Base-by-base conservation (phyloP, 2,113 vertebrate genomes). In the Pseudorhombus dupliciocellatus region DNA sequence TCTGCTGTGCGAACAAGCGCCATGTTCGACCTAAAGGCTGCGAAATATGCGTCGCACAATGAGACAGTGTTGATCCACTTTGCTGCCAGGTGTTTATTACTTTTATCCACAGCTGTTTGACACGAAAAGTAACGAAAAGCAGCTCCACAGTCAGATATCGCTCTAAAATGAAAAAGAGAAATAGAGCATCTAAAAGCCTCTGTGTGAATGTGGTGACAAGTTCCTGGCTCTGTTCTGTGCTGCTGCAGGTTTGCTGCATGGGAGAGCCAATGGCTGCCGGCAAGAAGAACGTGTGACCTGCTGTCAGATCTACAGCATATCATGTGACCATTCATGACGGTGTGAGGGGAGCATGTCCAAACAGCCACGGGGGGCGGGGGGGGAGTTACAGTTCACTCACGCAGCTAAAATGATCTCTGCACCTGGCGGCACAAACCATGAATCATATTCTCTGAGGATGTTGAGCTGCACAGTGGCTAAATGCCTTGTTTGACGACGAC, bases 371-470 rank as follows among this genome's bases (percentile, higher is more conserved):
- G 31, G n/a, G n/a, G 15, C 0, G n/a, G 11, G 40, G 25, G 53
- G 12, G 12, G 26, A 66, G 34, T 65, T 16, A n/a, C n/a, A 25
- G 67, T 37, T 66, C 28, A 50, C 55, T 85, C 60, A 55, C 7
- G 20, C 20, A n/a, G 2, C 20, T n/a, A n/a, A n/a, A 50, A 30
- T 48, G 58, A 83, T 63, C 67, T 57, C 22, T 26, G 28, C 44
- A 70, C 62, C 59, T 72, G 31, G n/a, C 56, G 56, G 46, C 34
- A 44, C 31, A 14, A 37, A 72, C 51, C 60, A 70, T 82, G 56
- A 87, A 75, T 84, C 69, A 75, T 60, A 31, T 79, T 61, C 74
- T 80, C 69, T 50, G 46, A 73, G 57, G 79, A 48, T 37, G 52
- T 53, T 42, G 42, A 61, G 50, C 56, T 56, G 7, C 44, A 70